These are phyloP conservation scores for Protodeltote pygarga DNA, from an alignment of 2,888 invertebrate genomes.

Conservation along the genomic window DNA sequence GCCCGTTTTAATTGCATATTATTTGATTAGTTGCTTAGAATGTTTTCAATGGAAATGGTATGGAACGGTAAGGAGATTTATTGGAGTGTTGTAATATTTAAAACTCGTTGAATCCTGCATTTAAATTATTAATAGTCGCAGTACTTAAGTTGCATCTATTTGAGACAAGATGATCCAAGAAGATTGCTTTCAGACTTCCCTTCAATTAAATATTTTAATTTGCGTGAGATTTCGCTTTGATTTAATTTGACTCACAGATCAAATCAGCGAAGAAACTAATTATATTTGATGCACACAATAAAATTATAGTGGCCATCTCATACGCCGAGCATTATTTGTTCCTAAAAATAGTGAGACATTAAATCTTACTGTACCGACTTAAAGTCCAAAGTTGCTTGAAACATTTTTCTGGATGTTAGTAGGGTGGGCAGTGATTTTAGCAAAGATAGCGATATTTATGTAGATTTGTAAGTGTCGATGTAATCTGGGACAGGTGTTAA, in stretches of 20 bases:
- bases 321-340: conserved; percentile 3
- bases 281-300: conserved; percentile 42
- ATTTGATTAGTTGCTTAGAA: conserved; percentile 31
- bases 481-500: conserved; percentile 49
- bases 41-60: conserved; percentile 10
- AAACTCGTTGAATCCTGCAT: no score
- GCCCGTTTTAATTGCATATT: conserved; percentile 41
- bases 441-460: conserved; percentile 45
- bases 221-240: not conserved
- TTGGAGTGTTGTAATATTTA: no score
- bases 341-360: not conserved
- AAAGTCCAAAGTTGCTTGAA: conserved; percentile 13
- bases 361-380: not conserved
- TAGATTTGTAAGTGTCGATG: conserved; percentile 42
- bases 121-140: no score
- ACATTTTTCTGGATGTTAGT: conserved; percentile 8
- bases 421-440: conserved; percentile 40
- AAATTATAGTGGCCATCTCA: conserved; percentile 12
- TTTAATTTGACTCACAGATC: conserved; percentile 12
- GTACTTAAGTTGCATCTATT: no score
- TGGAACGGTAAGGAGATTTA: no score
- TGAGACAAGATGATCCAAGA: not conserved
- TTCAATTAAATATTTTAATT: not conserved
- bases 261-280: conserved; percentile 27
- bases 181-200: not conserved